Percentiles rank a stretch among this genome's conserved stretches.
phyloP scores from a whole-genome alignment of 2,888 invertebrate genomes.

The Lycaena phlaeas region DNA sequence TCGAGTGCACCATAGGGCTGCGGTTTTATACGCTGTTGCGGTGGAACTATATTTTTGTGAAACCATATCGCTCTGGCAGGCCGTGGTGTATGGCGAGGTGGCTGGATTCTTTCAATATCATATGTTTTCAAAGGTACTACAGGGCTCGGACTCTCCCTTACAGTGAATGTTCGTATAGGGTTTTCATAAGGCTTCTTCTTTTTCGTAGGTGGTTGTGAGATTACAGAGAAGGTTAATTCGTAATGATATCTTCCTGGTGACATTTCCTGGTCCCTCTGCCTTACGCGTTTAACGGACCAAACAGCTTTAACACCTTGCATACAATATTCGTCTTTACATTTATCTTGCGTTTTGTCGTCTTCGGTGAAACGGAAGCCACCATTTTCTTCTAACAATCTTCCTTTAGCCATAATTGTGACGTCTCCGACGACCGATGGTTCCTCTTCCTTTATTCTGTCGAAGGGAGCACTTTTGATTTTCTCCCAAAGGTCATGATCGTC shows the following conservation, averaged over 20 bases:
- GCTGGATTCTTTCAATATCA: slow-evolving; percentile 23
- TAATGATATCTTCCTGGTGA: slow-evolving; percentile 65
- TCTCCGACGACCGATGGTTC: slow-evolving; percentile 74
- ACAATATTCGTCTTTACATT: slow-evolving; percentile 57
- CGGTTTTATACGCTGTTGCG: slow-evolving; percentile 29
- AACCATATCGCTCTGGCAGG: slow-evolving; percentile 52
- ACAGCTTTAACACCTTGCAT: slow-evolving; percentile 71
- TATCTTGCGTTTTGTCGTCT: slow-evolving; percentile 41
- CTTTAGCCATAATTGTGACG: slow-evolving; percentile 76
- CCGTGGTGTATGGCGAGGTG: slow-evolving; percentile 25
- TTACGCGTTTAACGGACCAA: slow-evolving; percentile 79
- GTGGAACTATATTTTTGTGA: slow-evolving; percentile 48
- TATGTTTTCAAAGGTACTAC: slow-evolving; percentile 33
- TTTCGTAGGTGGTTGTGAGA: slow-evolving; percentile 63
- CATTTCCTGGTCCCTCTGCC: slow-evolving; percentile 72
- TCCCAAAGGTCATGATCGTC: slow-evolving; percentile 65
- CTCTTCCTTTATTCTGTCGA: slow-evolving; percentile 44
- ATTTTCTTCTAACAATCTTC: slow-evolving; percentile 71
- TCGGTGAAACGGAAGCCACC: slow-evolving; percentile 72
- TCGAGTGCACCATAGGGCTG: slow-evolving; percentile 40
- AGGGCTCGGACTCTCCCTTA: slow-evolving; percentile 59
- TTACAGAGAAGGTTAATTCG: slow-evolving; percentile 78
- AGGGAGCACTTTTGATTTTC: slow-evolving; percentile 59
- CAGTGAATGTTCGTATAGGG: slow-evolving; percentile 76
- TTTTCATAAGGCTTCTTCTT: slow-evolving; percentile 60